phyloP scores from a whole-genome alignment of 2,113 vertebrate species.

The Onychorhynchus coronatus region DNA sequence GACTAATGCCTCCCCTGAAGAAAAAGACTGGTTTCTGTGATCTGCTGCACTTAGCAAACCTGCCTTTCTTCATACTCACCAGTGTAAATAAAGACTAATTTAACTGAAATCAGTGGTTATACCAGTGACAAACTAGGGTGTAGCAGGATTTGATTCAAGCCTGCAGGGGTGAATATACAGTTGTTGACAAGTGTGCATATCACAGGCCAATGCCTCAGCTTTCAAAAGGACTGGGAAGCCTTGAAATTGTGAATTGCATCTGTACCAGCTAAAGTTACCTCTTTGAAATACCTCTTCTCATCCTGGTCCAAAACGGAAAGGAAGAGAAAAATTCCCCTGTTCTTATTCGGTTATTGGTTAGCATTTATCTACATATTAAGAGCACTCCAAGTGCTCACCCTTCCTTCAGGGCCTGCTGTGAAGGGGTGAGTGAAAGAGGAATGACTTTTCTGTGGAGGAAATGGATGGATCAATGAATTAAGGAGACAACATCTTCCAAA shows the following conservation, averaged over 20 bases:
- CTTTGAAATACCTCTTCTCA: neutral
- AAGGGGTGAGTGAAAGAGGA: neutral
- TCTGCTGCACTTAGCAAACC: conserved; percentile 25
- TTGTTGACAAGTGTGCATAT: neutral
- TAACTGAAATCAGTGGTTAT: conserved; percentile 23
- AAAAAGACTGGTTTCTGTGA: conserved; percentile 27
- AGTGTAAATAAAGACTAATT: conserved; percentile 14
- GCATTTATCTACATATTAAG: neutral
- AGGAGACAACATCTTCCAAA: neutral
- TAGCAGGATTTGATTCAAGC: neutral
- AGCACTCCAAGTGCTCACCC: neutral
- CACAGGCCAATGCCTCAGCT: neutral
- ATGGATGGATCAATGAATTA: accelerated
- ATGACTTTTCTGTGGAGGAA: neutral
- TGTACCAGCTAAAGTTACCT: neutral
- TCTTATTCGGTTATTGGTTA: neutral
- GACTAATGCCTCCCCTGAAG: conserved; percentile 50
- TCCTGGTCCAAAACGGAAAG: neutral
- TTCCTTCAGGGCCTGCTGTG: neutral
- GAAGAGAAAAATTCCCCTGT: neutral
- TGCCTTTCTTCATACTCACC: conserved; percentile 42
- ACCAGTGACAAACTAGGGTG: neutral
- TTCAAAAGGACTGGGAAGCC: neutral
- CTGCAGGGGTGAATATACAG: neutral
- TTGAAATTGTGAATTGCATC: neutral